Base-by-base conservation (phyloP, 30 jellyfish, hydroid and myxozoan genomes). In the Nemopilema nomurai region DNA sequence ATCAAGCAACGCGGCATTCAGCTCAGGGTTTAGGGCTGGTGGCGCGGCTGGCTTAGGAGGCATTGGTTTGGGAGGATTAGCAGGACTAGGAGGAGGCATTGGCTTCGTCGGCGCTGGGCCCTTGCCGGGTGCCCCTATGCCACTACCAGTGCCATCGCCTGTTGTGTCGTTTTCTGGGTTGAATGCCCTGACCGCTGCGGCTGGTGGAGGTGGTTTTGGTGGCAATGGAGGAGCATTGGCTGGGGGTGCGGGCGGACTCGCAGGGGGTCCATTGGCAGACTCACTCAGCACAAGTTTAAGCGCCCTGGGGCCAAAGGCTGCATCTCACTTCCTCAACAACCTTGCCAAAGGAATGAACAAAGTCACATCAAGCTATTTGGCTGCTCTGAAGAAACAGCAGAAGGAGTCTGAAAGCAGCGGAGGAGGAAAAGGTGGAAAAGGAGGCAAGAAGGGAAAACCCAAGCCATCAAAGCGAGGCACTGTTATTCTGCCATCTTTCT, bases 281-380 rank as follows among this genome's bases (percentile, higher is more conserved):
- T 74, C 94, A 1, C 81, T 92, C 0, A 63, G 89, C 18, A 85
- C 88, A 24, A 90, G 95, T 50, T 62, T 95, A 67, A 74, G 87
- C 21, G 91, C 91, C 0, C 83, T 95, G 66, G 94, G 96, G 1
- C 91, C 96, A 19, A 78, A 88, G 52, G 93, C 96, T 9, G 95
- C 99, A 0, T 57, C 96, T 0, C 84, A 78, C 25, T 95, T 95
- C 70, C 69, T 95, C 79, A 95, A 86, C 70, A 72, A 83, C 28
- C 80, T 95, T 28, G 96, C 99, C 0, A 82, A 76, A 49, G 99
- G 97, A 63, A 89, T 95, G 97, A 95, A 90, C 77, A 95, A 95
- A 80, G 96, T 95, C 24, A 95, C 97, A 27, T 25, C 92, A 23
- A 82, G 89, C 50, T 95, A 82, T 66, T 71, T 90, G 29, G 79